These are phyloP conservation scores for rabbit (Oryctolagus cuniculus) DNA, from an alignment of 2,113 vertebrate genomes.

Conservation along the genomic window mOryCun1.1 NC_091453.1:102491501-102492000, in stretches of 20 bases:
- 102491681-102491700: not conserved
- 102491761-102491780: not conserved
- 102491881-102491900: not conserved
- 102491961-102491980: not conserved
- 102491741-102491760: not conserved
- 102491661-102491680: not conserved
- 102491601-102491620: not conserved
- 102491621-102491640: not conserved
- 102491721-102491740: not conserved
- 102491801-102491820: not conserved
- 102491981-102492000: slow-evolving; percentile 2
- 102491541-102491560: not conserved
- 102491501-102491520: not conserved
- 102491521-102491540: not conserved
- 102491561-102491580: not conserved
- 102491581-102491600: not conserved
- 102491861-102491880: slow-evolving; percentile 2
- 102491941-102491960: not conserved
- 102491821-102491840: not conserved
- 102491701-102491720: not conserved
- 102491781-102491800: not conserved
- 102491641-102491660: not conserved
- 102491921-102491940: not conserved
- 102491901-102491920: not conserved
- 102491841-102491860: not conserved